Evolutionary conservation across 2,797 vertebrate species (phyloP).

Genomic region (Rhynchonycteris naso): DNA sequence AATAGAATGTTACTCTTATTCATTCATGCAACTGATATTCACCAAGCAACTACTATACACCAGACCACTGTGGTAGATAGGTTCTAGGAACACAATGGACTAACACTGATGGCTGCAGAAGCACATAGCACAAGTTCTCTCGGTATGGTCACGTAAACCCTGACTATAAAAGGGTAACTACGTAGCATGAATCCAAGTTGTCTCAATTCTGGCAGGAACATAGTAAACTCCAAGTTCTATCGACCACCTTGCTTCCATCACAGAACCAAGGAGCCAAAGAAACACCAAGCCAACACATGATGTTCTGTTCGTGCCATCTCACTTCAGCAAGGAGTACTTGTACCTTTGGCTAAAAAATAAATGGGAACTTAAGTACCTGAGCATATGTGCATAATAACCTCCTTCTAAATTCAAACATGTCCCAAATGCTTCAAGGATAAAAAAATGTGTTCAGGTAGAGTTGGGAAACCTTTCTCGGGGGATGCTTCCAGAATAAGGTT

Average conservation of each 20-base stretch:
- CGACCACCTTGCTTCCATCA: not conserved
- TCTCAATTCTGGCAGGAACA: not conserved
- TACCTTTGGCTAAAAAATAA: not conserved
- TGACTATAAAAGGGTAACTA: not conserved
- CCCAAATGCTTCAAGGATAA: not conserved
- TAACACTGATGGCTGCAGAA: not conserved
- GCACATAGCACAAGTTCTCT: not conserved
- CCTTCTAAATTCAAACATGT: not conserved
- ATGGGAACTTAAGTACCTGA: not conserved
- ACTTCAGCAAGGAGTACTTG: not conserved
- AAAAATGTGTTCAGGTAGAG: not conserved
- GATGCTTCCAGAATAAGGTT: not conserved
- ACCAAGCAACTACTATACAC: not conserved
- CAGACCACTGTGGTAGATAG: not conserved
- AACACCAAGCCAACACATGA: not conserved
- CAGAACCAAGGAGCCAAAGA: not conserved
- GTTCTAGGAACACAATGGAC: constrained; percentile 31
- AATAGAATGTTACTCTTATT: constrained; percentile 16
- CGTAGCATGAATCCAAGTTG: not conserved
- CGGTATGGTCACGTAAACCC: not conserved
- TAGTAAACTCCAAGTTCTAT: not conserved
- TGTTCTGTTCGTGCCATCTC: not conserved
- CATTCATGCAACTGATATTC: not conserved
- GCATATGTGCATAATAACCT: not conserved
- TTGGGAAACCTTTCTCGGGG: not conserved